Evolutionary conservation across 35 echinoderm and acorn worm genomes (phyloP).

Genomic region (Heliocidaris tuberculata): DNA sequence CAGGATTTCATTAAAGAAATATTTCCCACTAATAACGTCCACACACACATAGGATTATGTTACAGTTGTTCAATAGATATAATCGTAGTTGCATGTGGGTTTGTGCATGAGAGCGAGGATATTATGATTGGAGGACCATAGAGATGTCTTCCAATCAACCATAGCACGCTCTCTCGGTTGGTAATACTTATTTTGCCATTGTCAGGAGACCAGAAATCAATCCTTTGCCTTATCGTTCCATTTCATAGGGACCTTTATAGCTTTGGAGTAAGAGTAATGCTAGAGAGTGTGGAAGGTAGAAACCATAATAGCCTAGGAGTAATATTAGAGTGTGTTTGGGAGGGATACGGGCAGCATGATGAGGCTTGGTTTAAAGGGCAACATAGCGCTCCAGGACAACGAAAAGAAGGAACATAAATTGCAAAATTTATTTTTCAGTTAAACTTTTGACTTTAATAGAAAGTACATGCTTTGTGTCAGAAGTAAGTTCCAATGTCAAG

Average conservation of each 20-base stretch:
- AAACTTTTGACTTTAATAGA: too few relatives aligned
- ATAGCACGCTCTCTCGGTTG: not conserved
- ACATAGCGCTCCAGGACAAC: not conserved
- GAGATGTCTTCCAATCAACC: not conserved
- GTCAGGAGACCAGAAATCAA: not conserved
- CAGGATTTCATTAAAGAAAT: not conserved
- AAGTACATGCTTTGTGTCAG: too few relatives aligned
- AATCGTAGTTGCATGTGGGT: not conserved
- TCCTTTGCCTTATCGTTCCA: not conserved
- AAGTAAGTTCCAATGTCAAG: too few relatives aligned
- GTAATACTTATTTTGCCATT: conserved; percentile 2
- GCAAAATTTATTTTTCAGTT: too few relatives aligned
- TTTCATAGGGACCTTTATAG: not conserved
- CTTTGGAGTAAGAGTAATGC: not conserved
- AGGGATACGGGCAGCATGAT: not conserved
- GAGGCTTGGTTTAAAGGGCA: not conserved
- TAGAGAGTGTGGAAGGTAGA: not conserved
- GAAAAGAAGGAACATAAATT: not conserved
- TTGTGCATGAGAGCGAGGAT: not conserved
- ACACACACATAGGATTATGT: not conserved
- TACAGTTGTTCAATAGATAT: not conserved
- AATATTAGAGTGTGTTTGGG: not conserved
- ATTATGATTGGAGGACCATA: not conserved
- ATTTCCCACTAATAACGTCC: not conserved
- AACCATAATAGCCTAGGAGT: not conserved